Evolutionary conservation across 1,140 invertebrate genomes (phyloP).

Genomic region (Heliconius nattereri): DNA sequence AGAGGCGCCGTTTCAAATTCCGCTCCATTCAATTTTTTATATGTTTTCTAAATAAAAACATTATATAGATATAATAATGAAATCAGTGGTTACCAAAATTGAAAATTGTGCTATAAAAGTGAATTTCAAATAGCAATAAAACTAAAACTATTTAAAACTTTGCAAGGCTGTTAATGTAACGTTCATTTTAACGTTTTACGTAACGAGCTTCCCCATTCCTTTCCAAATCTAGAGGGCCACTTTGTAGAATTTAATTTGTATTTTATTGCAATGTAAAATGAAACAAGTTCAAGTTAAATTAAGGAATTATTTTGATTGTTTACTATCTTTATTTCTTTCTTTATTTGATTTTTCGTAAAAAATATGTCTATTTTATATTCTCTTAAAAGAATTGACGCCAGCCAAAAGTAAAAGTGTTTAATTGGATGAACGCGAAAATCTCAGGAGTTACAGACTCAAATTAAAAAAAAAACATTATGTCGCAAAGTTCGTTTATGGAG

Average conservation of each 20-base stretch:
- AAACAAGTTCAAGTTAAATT: background rate
- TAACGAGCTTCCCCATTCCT: background rate
- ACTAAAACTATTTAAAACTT: conserved; percentile 1
- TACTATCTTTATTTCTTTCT: background rate
- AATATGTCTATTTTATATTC: no score
- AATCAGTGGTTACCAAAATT: no score
- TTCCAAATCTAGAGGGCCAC: background rate
- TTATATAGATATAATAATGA: no score
- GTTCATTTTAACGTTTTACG: conserved; percentile 1
- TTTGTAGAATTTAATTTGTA: conserved; percentile 17
- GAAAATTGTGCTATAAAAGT: background rate
- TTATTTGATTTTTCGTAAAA: no score
- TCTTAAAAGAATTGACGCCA: no score
- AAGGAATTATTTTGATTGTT: background rate
- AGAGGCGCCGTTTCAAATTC: no score
- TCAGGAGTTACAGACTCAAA: no score
- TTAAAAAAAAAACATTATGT: no score
- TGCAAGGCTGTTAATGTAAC: background rate
- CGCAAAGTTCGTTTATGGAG: no score
- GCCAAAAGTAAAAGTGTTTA: no score
- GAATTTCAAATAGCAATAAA: background rate
- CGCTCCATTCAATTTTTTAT: no score
- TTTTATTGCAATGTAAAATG: conserved; percentile 25
- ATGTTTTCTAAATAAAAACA: background rate
- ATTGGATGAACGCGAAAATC: no score